phyloP scores from a whole-genome alignment of 2,888 invertebrate genomes.

The Antheraea assamensis region DNA sequence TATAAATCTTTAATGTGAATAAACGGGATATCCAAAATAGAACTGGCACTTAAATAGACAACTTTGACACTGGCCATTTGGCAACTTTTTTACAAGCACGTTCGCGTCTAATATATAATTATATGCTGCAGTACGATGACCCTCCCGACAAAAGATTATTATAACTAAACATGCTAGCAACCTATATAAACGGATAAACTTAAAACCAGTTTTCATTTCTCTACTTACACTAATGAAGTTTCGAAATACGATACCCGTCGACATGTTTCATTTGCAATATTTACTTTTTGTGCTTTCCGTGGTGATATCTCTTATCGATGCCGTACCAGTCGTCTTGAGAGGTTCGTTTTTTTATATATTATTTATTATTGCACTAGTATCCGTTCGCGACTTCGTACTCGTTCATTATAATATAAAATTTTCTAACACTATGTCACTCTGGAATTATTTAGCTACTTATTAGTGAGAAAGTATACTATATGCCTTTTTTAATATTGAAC shows the following conservation, averaged over 20 bases:
- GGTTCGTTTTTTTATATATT: conserved; percentile 40
- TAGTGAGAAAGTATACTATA: no score
- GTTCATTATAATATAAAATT: no score
- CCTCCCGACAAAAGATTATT: conserved; percentile 17
- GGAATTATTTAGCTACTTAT: no score
- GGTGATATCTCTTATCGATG: conserved; percentile 26
- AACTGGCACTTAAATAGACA: conserved; percentile 21
- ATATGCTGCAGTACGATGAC: conserved; percentile 22
- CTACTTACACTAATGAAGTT: conserved; percentile 19
- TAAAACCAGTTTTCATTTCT: conserved; percentile 21
- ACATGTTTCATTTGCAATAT: conserved; percentile 25
- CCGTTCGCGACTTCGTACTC: neutral
- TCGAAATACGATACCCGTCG: conserved; percentile 8
- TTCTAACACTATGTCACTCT: no score
- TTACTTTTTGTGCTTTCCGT: conserved; percentile 28
- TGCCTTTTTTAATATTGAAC: neutral
- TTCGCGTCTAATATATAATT: conserved; percentile 24
- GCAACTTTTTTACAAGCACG: conserved; percentile 23
- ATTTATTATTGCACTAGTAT: neutral
- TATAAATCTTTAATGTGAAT: neutral
- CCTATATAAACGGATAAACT: conserved; percentile 23
- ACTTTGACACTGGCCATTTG: conserved; percentile 22
- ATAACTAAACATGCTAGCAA: conserved; percentile 23
- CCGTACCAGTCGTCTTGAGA: conserved; percentile 55
- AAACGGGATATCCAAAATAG: conserved; percentile 1